Conservation (phyloP, 2,797 vertebrate species). For the Scomberomorus guttatus region DNA sequence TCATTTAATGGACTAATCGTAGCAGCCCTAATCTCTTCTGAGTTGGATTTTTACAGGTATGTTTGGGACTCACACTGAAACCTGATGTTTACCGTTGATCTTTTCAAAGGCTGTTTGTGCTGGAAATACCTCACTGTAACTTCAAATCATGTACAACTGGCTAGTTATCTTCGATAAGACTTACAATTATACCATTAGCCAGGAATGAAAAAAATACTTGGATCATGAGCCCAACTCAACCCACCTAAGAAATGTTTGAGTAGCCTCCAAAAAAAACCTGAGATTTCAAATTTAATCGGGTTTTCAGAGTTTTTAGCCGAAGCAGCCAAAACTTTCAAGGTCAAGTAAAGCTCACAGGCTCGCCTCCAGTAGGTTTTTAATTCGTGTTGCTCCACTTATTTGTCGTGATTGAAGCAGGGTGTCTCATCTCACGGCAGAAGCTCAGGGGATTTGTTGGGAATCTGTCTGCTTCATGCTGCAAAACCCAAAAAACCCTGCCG, state of each 20-base stretch:
- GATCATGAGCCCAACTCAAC: neutral
- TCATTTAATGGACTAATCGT: neutral
- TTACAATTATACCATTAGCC: no score
- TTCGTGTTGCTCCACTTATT: slow-evolving; percentile 39
- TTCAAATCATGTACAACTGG: neutral
- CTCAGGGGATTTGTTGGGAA: slow-evolving; percentile 53
- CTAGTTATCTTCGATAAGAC: no score
- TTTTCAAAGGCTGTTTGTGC: neutral
- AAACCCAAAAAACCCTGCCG: slow-evolving; percentile 45
- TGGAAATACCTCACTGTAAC: neutral
- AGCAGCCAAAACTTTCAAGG: slow-evolving; percentile 29
- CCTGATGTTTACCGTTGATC: neutral
- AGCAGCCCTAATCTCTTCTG: neutral
- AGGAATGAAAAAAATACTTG: no score
- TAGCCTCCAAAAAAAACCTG: no score
- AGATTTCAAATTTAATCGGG: no score
- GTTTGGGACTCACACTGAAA: neutral
- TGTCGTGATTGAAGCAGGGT: slow-evolving; percentile 14
- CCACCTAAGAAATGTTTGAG: neutral
- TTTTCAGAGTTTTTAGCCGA: slow-evolving; percentile 11
- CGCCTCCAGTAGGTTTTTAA: slow-evolving; percentile 25
- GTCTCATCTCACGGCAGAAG: slow-evolving; percentile 29
- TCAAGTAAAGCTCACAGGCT: slow-evolving; percentile 39
- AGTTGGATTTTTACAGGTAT: neutral
- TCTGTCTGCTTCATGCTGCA: slow-evolving; percentile 12